Evolutionary conservation across 2,797 vertebrate species (phyloP).

Genomic region (Sebastes umbrosus): DNA sequence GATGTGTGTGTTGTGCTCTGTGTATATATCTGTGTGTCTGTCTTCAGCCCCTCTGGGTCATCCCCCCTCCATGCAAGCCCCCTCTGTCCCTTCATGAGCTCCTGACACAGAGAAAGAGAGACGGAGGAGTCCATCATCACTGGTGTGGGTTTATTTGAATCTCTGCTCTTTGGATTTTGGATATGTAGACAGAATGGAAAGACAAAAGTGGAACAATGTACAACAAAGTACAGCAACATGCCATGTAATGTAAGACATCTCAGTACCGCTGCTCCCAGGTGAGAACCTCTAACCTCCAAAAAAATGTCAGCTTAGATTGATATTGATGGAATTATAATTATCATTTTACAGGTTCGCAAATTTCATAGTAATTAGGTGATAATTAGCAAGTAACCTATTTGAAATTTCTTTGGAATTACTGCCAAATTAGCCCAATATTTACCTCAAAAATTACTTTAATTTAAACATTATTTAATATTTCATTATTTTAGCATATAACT

Average conservation of each 20-base stretch:
- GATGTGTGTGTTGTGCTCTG: slow-evolving; percentile 26
- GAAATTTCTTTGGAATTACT: too few species aligned
- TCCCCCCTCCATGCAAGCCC: slow-evolving; percentile 67
- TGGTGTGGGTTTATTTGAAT: slow-evolving; percentile 69
- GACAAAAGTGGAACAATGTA: slow-evolving; percentile 49
- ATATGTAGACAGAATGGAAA: slow-evolving; percentile 48
- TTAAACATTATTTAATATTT: too few species aligned
- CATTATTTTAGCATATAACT: too few species aligned
- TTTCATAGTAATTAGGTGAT: too few species aligned
- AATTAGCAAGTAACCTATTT: too few species aligned
- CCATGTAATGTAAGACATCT: slow-evolving; percentile 44
- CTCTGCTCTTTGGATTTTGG: slow-evolving; percentile 47
- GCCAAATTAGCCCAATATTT: too few species aligned
- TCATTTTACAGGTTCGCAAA: too few species aligned
- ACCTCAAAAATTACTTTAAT: too few species aligned
- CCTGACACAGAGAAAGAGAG: slow-evolving; percentile 80
- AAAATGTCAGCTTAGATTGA: background rate
- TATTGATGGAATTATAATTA: background rate
- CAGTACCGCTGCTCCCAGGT: slow-evolving; percentile 31
- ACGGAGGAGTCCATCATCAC: slow-evolving; percentile 71
- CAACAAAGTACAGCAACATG: slow-evolving; percentile 50
- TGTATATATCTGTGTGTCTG: slow-evolving; percentile 18
- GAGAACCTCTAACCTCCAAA: slow-evolving; percentile 29
- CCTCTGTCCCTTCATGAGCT: slow-evolving; percentile 59
- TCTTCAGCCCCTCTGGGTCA: slow-evolving; percentile 50